phyloP scores from a whole-genome alignment of 2,113 vertebrate genomes.

The Heterochromis multidens region DNA sequence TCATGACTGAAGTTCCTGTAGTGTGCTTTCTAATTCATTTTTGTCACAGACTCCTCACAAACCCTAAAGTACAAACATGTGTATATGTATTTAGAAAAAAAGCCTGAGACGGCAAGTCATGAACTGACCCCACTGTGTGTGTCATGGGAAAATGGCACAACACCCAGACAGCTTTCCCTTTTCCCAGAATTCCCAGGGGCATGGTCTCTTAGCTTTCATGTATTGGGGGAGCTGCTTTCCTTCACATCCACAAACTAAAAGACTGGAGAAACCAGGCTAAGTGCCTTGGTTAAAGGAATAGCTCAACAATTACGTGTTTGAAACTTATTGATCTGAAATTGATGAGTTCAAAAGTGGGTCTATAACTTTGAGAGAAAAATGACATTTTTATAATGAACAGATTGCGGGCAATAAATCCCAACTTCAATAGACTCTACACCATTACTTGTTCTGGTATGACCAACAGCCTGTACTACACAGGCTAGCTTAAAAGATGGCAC shows the following conservation, averaged over 20 bases:
- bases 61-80: not conserved
- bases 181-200: constrained; percentile 40
- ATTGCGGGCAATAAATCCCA: not conserved
- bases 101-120: constrained; percentile 24
- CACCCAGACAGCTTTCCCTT: not conserved
- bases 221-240: not conserved
- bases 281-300: not conserved
- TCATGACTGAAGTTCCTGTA: not conserved
- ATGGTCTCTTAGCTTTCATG: not conserved
- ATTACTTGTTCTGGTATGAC: not conserved
- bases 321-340: not conserved
- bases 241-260: not conserved
- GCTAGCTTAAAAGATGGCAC: not conserved
- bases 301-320: not conserved
- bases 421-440: not conserved
- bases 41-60: not conserved
- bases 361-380: not conserved
- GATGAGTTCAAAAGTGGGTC: not conserved
- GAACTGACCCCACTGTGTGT: not conserved
- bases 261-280: not conserved
- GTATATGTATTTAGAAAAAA: not conserved
- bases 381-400: not conserved
- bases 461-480: not conserved
- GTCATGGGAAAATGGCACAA: constrained; percentile 46
- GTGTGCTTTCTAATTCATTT: not conserved